phyloP scores from a whole-genome alignment of 1,140 invertebrate species.

The Panulirus ornatus region DNA sequence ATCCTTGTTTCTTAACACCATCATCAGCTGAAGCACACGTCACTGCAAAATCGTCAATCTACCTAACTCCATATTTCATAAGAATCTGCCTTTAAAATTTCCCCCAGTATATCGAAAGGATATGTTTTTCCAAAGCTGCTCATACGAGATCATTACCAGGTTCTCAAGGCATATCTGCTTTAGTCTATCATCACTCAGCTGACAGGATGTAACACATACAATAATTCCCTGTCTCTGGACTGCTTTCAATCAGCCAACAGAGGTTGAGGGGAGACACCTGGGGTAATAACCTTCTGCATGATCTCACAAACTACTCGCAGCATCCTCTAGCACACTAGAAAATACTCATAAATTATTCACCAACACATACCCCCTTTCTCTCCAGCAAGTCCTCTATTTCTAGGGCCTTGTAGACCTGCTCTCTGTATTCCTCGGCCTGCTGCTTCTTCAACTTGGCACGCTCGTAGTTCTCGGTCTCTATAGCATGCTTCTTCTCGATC shows the following conservation, averaged over 20 bases:
- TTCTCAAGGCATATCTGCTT: slow-evolving; percentile 52
- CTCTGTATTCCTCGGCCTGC: slow-evolving; percentile 90
- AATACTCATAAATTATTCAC: neutral
- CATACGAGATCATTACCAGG: no score
- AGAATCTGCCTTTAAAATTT: no score
- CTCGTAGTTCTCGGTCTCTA: slow-evolving; percentile 93
- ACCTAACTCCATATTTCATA: no score
- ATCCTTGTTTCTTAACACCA: no score
- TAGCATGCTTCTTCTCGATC: slow-evolving; percentile 93
- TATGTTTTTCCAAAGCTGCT: no score
- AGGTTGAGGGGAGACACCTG: neutral
- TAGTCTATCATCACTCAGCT: slow-evolving; percentile 8
- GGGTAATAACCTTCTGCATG: neutral
- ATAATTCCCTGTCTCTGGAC: no score
- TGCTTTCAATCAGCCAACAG: no score
- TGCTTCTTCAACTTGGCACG: slow-evolving; percentile 92
- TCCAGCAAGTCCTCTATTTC: slow-evolving; percentile 89
- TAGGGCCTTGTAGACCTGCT: slow-evolving; percentile 85
- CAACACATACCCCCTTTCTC: slow-evolving; percentile 83
- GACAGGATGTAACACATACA: no score
- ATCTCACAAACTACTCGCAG: neutral
- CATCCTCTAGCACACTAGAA: neutral
- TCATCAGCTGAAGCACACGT: no score
- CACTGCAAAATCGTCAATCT: no score
- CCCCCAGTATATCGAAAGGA: no score